A percentile compares a stretch with the other conserved stretches of the same genome.
phyloP scores from a whole-genome alignment of 2,888 invertebrate species.

The Bursaphelenchus okinawaensis region DNA sequence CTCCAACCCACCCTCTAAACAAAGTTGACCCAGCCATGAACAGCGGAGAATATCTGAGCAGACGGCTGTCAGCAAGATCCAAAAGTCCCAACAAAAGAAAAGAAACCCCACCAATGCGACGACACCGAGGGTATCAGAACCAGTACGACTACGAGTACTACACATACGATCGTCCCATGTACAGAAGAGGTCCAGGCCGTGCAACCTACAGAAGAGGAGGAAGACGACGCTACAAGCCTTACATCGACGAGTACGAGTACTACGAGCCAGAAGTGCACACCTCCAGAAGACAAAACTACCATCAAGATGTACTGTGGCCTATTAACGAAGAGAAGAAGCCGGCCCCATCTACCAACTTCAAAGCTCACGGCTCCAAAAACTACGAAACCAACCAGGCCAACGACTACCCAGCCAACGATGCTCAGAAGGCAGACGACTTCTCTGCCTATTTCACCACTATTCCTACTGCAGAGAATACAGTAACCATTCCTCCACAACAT shows the following conservation, averaged over 20 bases:
- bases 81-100: not conserved
- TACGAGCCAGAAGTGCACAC: slow-evolving; percentile 25
- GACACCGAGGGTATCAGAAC: slow-evolving; percentile 1
- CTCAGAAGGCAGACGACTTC: not conserved
- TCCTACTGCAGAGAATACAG: not conserved
- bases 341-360: not conserved
- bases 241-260: slow-evolving; percentile 28
- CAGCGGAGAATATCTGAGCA: slow-evolving; percentile 11
- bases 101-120: not conserved
- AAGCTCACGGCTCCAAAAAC: not conserved
- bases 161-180: not conserved
- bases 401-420: not conserved
- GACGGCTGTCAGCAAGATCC: not conserved
- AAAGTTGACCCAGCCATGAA: slow-evolving; percentile 14
- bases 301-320: slow-evolving; percentile 34
- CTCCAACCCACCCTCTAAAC: slow-evolving; percentile 14
- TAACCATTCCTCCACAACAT: not conserved
- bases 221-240: slow-evolving; percentile 21
- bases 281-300: slow-evolving; percentile 13
- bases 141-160: not conserved
- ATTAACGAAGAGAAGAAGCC: slow-evolving; percentile 7
- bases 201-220: slow-evolving; percentile 12
- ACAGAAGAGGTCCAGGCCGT: not conserved
- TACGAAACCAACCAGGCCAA: not conserved
- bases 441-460: not conserved